These are phyloP conservation scores for Limenitis camilla DNA, from an alignment of 2,888 invertebrate species.

Conservation along the genomic window DNA sequence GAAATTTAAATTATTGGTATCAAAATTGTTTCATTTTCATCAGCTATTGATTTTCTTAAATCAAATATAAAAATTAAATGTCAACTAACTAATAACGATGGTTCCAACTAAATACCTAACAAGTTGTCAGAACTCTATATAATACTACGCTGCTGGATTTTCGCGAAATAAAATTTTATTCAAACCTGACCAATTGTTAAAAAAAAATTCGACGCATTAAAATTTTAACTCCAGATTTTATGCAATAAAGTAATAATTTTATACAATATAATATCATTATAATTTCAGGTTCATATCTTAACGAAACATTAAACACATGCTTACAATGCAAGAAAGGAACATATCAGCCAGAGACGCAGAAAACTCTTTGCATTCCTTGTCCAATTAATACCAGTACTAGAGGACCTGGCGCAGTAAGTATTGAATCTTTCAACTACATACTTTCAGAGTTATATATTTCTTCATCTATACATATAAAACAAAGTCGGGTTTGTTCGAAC, in stretches of 20 bases:
- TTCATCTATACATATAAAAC: too few relatives aligned
- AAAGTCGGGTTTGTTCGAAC: too few relatives aligned
- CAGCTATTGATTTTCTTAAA: too few relatives aligned
- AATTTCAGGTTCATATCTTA: conserved; percentile 83
- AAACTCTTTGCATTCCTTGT: conserved; percentile 89
- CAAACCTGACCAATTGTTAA: too few relatives aligned
- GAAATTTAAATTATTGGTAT: too few relatives aligned
- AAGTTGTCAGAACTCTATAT: not conserved
- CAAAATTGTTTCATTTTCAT: too few relatives aligned
- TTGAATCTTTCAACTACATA: not conserved
- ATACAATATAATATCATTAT: not conserved
- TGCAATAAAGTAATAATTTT: too few relatives aligned
- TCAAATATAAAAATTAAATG: not conserved
- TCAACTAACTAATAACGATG: conserved; percentile 3
- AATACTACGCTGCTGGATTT: not conserved
- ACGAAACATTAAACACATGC: conserved; percentile 89
- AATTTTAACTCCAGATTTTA: too few relatives aligned
- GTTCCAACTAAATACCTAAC: not conserved
- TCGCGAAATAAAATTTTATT: not conserved
- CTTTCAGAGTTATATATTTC: not conserved
- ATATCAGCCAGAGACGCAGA: conserved; percentile 92
- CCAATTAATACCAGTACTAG: conserved; percentile 94
- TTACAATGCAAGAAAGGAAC: conserved; percentile 90
- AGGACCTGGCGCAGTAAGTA: conserved; percentile 84
- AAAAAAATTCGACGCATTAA: too few relatives aligned